Conservation (phyloP, 2,113 vertebrate species). For the Ciconia stormi region DNA sequence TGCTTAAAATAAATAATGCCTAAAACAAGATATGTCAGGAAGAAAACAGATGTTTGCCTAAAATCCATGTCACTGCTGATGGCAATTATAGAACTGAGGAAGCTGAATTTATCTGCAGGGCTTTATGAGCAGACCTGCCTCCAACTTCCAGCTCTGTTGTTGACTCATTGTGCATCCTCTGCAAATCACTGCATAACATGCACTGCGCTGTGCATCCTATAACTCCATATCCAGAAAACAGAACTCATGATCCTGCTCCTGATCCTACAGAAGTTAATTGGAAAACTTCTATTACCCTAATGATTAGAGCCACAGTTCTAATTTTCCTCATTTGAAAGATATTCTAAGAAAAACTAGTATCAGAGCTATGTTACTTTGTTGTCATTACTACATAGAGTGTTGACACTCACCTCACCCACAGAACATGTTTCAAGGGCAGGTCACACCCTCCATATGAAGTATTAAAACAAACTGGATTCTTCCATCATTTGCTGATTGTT, state of each 20-base stretch:
- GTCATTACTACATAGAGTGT: rapidly evolving
- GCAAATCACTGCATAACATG: rapidly evolving
- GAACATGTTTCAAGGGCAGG: neutral
- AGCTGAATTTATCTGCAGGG: neutral
- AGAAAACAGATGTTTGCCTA: slow-evolving; percentile 11
- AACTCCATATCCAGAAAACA: neutral
- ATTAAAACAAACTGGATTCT: neutral
- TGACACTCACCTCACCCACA: neutral
- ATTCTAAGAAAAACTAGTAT: neutral
- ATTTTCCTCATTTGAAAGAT: neutral
- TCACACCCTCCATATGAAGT: neutral
- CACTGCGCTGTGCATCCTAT: neutral
- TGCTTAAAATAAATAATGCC: slow-evolving; percentile 16
- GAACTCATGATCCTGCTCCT: neutral
- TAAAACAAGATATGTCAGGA: neutral
- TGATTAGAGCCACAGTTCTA: neutral
- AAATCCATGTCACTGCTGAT: neutral
- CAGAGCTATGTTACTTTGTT: neutral
- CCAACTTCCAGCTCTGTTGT: neutral
- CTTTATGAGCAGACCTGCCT: neutral
- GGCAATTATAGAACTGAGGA: neutral
- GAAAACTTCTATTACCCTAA: neutral
- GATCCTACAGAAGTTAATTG: neutral
- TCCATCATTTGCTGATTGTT: neutral
- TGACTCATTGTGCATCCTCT: neutral